Conservation (phyloP, 2,888 invertebrate genomes). For the Achlya flavicornis region DNA sequence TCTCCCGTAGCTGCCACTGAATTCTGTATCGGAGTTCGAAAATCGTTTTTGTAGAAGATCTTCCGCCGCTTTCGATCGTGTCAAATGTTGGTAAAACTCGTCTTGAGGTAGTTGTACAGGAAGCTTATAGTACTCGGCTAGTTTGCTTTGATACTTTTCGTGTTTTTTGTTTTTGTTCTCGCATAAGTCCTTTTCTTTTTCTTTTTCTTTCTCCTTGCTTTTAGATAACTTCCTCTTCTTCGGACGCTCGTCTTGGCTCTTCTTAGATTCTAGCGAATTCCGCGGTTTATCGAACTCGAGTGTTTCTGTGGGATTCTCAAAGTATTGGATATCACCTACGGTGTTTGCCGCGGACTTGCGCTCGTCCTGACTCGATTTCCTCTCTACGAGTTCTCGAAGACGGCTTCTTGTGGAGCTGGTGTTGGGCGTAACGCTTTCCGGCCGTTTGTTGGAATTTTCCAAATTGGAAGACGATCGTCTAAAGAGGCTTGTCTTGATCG, state of each 20-base stretch:
- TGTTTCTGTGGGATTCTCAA: conserved; percentile 80
- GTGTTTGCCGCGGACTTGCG: conserved; percentile 77
- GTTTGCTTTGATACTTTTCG: conserved; percentile 78
- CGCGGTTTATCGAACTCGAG: conserved; percentile 76
- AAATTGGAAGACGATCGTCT: conserved; percentile 78
- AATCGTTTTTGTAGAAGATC: conserved; percentile 75
- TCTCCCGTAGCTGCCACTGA: conserved; percentile 77
- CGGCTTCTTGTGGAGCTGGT: conserved; percentile 82
- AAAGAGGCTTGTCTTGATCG: conserved; percentile 80
- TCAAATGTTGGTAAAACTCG: conserved; percentile 79
- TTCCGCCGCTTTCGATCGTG: conserved; percentile 75
- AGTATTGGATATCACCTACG: conserved; percentile 79
- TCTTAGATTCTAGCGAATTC: conserved; percentile 71
- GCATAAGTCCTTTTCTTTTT: conserved; percentile 37
- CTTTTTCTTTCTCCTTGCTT: conserved; percentile 65
- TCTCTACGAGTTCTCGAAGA: conserved; percentile 81
- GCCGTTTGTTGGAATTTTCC: conserved; percentile 72
- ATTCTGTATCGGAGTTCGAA: conserved; percentile 76
- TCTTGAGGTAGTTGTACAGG: conserved; percentile 77
- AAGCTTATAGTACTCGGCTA: conserved; percentile 78
- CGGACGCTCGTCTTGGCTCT: conserved; percentile 73
- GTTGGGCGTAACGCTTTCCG: conserved; percentile 78
- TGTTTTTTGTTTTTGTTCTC: conserved; percentile 74
- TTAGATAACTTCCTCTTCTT: conserved; percentile 75
- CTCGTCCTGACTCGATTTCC: conserved; percentile 81